Conservation (phyloP, 1,140 invertebrate genomes). For the Cotesia glomerata region DNA sequence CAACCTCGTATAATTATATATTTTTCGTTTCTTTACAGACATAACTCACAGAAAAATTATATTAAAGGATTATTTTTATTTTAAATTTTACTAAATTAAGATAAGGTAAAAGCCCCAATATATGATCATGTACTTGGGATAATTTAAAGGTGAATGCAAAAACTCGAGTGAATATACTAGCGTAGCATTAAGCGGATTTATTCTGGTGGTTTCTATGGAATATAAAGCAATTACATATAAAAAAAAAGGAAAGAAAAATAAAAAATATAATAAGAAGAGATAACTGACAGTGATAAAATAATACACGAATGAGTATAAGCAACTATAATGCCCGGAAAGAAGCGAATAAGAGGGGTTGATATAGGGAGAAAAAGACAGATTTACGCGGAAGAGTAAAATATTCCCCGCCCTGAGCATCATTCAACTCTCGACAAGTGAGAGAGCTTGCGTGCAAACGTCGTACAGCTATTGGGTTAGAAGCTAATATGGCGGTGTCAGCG, state of each 20-base stretch:
- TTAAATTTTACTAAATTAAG: not conserved
- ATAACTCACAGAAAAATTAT: too few species aligned
- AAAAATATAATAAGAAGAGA: not conserved
- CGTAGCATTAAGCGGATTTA: not conserved
- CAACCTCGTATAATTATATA: too few species aligned
- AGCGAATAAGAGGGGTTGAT: slow-evolving; percentile 34
- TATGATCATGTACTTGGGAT: too few species aligned
- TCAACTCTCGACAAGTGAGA: slow-evolving; percentile 54
- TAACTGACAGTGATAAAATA: not conserved
- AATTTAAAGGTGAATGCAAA: not conserved
- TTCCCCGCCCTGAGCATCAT: slow-evolving; percentile 61
- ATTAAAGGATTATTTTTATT: too few species aligned
- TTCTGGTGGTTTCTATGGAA: not conserved
- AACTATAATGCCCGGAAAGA: slow-evolving; percentile 30
- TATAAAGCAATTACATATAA: not conserved
- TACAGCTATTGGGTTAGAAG: slow-evolving; percentile 53
- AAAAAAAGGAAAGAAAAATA: not conserved
- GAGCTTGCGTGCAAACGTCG: slow-evolving; percentile 55
- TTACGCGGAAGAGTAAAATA: slow-evolving; percentile 57
- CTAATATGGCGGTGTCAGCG: slow-evolving; percentile 62
- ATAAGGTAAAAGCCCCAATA: too few species aligned
- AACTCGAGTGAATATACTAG: not conserved
- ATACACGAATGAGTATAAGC: slow-evolving; percentile 2
- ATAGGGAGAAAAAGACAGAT: slow-evolving; percentile 47
- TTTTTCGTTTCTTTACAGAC: too few species aligned